Percentiles rank a stretch among this genome's conserved stretches.
These are phyloP conservation scores for Centruroides vittatus DNA, from an alignment of 1,140 invertebrate species.

Conservation along the genomic window DNA sequence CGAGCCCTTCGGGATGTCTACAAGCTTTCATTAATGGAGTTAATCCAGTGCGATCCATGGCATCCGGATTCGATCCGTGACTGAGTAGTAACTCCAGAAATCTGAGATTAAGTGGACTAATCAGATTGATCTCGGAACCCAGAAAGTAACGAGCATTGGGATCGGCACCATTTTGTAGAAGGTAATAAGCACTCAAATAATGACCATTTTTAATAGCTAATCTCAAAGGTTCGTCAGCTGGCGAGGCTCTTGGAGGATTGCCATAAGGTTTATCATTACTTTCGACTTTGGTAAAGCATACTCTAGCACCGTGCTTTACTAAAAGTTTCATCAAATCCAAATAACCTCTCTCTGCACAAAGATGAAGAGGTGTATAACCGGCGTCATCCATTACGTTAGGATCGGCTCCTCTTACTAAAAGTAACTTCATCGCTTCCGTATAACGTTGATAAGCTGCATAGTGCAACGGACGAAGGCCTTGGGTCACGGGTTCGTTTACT, in stretches of 20 bases:
- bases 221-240: slow-evolving; percentile 55
- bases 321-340: slow-evolving; percentile 42
- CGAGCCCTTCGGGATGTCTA: slow-evolving; percentile 56
- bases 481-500: slow-evolving; percentile 39
- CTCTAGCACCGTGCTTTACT: slow-evolving; percentile 58
- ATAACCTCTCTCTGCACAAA: slow-evolving; percentile 69
- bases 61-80: slow-evolving; percentile 72
- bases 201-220: slow-evolving; percentile 74
- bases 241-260: slow-evolving; percentile 21
- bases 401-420: slow-evolving; percentile 57
- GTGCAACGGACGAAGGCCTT: slow-evolving; percentile 65
- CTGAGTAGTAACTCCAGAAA: slow-evolving; percentile 63
- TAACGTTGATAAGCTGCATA: slow-evolving; percentile 79
- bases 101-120: slow-evolving; percentile 55
- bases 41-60: slow-evolving; percentile 59
- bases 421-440: slow-evolving; percentile 56
- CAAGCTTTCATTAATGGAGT: slow-evolving; percentile 79
- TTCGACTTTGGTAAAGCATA: slow-evolving; percentile 44
- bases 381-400: slow-evolving; percentile 73
- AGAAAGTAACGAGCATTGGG: slow-evolving; percentile 61
- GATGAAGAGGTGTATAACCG: slow-evolving; percentile 73
- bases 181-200: slow-evolving; percentile 45
- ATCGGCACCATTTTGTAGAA: slow-evolving; percentile 52
- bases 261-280: slow-evolving; percentile 15
- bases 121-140: slow-evolving; percentile 74